phyloP scores from a whole-genome alignment of 37 sponge, comb jelly and placozoan genomes.

The Eunapius fragilis region DNA sequence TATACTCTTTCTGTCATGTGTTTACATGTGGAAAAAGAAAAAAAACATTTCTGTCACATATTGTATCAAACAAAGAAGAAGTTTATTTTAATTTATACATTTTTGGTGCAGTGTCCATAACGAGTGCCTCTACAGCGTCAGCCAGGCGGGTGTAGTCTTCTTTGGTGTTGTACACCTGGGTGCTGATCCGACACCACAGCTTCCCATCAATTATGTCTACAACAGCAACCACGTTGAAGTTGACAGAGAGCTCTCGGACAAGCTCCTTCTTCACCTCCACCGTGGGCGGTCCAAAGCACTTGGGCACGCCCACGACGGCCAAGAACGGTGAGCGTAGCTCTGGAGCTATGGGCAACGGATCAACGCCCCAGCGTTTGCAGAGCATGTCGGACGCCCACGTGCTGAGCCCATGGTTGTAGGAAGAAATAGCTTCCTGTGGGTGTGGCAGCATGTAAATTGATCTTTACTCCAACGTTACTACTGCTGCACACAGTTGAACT shows the following conservation, averaged over 20 bases:
- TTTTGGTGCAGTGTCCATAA: not conserved
- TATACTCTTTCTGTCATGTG: not conserved
- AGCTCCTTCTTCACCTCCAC: not conserved
- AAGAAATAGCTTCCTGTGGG: slow-evolving; percentile 4
- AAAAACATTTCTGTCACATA: not conserved
- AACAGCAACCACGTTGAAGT: slow-evolving; percentile 14
- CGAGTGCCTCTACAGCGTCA: slow-evolving; percentile 21
- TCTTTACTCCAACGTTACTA: too few species aligned
- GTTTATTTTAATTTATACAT: not conserved
- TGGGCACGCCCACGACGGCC: slow-evolving; percentile 46
- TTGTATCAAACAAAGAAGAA: too few species aligned
- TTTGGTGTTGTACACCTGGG: slow-evolving; percentile 27
- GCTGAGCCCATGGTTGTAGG: slow-evolving; percentile 32
- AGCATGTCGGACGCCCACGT: slow-evolving; percentile 46
- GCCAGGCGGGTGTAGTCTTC: slow-evolving; percentile 45
- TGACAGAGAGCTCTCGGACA: not conserved
- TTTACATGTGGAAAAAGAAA: not conserved
- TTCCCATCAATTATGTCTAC: slow-evolving; percentile 8
- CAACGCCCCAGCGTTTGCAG: slow-evolving; percentile 1
- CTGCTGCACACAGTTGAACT: too few species aligned
- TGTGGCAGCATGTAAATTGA: too few species aligned
- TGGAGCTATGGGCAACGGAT: slow-evolving; percentile 16
- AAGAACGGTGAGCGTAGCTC: slow-evolving; percentile 53
- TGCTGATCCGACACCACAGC: slow-evolving; percentile 27
- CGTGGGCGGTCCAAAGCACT: slow-evolving; percentile 13